Evolutionary conservation across 2,888 invertebrate species (phyloP).

Genomic region (Phragmatobia fuliginosa): DNA sequence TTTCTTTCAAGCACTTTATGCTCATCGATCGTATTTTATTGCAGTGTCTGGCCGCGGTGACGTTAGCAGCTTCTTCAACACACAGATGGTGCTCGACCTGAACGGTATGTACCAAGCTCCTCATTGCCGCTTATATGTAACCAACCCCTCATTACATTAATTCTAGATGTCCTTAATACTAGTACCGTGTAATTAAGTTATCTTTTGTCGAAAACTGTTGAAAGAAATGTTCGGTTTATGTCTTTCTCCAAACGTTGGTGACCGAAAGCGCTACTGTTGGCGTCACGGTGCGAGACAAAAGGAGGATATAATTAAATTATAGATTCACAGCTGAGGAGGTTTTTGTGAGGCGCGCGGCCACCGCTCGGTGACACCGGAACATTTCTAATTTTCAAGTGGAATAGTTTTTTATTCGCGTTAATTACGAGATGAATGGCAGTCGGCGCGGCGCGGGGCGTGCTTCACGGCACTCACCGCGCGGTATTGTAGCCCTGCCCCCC

Average conservation of each 20-base stretch:
- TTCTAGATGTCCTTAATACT: slow-evolving; percentile 48
- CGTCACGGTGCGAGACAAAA: slow-evolving; percentile 68
- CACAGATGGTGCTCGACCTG: slow-evolving; percentile 84
- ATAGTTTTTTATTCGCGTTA: slow-evolving; percentile 79
- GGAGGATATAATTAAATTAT: slow-evolving; percentile 78
- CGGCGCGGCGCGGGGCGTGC: slow-evolving; percentile 60
- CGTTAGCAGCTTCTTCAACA: slow-evolving; percentile 83
- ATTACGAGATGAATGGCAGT: slow-evolving; percentile 80
- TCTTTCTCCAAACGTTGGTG: slow-evolving; percentile 16
- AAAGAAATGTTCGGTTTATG: slow-evolving; percentile 16
- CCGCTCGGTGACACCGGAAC: slow-evolving; percentile 70
- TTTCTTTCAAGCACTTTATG: background rate
- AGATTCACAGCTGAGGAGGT: slow-evolving; percentile 69
- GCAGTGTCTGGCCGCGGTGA: slow-evolving; percentile 83
- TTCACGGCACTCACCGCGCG: slow-evolving; percentile 61
- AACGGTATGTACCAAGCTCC: slow-evolving; percentile 70
- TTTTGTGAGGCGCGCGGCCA: slow-evolving; percentile 55
- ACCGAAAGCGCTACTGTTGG: slow-evolving; percentile 2
- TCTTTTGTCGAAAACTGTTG: slow-evolving; percentile 41
- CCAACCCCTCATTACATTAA: slow-evolving; percentile 56
- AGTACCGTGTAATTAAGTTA: slow-evolving; percentile 63
- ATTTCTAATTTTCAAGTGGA: slow-evolving; percentile 80
- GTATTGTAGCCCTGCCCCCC: slow-evolving; percentile 22
- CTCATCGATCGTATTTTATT: slow-evolving; percentile 64
- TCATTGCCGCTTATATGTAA: slow-evolving; percentile 6